Conservation (phyloP, 2,113 vertebrate species). For the Calypte anna region DNA sequence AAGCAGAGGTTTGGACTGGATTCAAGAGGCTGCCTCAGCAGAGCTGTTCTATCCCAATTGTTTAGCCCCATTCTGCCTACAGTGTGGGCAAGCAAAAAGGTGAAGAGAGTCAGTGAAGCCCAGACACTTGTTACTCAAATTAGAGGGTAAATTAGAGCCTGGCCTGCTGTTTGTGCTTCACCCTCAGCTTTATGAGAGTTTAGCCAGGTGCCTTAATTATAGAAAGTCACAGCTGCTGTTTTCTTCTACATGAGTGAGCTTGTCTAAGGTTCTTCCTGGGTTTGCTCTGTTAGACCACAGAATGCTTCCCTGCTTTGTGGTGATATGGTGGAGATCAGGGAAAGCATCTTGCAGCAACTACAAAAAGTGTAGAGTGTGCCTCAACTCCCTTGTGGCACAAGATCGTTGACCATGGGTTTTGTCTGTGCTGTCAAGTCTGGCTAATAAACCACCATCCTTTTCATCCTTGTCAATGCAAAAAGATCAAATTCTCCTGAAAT, state of each 20-base stretch:
- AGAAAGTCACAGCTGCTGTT: neutral
- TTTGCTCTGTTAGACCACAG: neutral
- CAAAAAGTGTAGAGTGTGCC: neutral
- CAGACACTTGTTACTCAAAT: neutral
- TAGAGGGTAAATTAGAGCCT: neutral
- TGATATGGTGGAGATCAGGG: neutral
- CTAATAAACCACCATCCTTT: neutral
- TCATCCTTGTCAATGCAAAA: neutral
- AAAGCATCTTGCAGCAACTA: neutral
- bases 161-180: neutral
- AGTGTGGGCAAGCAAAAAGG: neutral
- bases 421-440: neutral
- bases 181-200: neutral
- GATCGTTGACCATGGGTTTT: neutral
- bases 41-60: neutral
- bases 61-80: neutral
- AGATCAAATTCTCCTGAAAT: too few relatives aligned
- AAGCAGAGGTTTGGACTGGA: neutral
- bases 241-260: too few relatives aligned
- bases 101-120: neutral
- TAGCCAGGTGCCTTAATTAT: neutral
- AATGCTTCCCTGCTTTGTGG: neutral
- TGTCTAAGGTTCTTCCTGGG: fast-evolving
- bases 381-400: fast-evolving
- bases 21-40: neutral